A percentile compares a stretch with the other conserved stretches of the same genome.
Evolutionary conservation across 2,888 invertebrate genomes (phyloP).

Genomic region (Scelioninae gen. 1): DNA sequence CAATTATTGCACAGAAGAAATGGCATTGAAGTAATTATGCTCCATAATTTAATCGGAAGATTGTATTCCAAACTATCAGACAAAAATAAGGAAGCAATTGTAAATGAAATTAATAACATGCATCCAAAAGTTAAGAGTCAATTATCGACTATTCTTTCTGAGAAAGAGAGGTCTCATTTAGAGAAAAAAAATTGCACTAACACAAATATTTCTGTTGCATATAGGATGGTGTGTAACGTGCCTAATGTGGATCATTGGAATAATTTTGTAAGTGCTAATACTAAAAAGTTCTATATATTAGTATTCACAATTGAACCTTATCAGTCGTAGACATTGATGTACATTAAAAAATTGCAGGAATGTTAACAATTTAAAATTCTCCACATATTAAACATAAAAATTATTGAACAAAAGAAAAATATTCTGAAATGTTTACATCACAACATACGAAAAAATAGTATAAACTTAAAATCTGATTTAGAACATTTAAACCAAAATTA

Average conservation of each 20-base stretch:
- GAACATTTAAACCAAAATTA: too few species aligned
- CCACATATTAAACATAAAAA: too few species aligned
- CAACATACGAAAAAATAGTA: too few species aligned
- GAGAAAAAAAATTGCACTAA: constrained; percentile 56
- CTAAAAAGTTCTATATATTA: not conserved
- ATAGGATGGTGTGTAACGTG: constrained; percentile 71
- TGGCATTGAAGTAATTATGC: constrained; percentile 74
- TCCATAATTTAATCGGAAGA: constrained; percentile 76
- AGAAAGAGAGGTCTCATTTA: constrained; percentile 69
- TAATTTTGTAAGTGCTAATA: constrained; percentile 73
- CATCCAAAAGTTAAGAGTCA: constrained; percentile 64
- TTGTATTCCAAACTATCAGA: constrained; percentile 76
- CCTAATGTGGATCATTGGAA: constrained; percentile 76
- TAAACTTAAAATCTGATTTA: too few species aligned
- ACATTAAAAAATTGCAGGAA: too few species aligned
- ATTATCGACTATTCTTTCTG: constrained; percentile 63
- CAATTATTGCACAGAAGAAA: constrained; percentile 72
- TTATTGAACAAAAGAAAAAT: too few species aligned
- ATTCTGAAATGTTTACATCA: too few species aligned
- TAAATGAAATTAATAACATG: constrained; percentile 68
- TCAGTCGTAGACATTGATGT: too few species aligned
- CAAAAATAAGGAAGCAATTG: constrained; percentile 71
- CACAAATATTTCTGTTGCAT: constrained; percentile 46
- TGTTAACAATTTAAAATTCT: too few species aligned
- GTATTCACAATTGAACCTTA: too few species aligned